A percentile compares a stretch with the other conserved stretches of the same genome.
phyloP scores from a whole-genome alignment of 2,888 invertebrate species.

The Stramonita haemastoma region DNA sequence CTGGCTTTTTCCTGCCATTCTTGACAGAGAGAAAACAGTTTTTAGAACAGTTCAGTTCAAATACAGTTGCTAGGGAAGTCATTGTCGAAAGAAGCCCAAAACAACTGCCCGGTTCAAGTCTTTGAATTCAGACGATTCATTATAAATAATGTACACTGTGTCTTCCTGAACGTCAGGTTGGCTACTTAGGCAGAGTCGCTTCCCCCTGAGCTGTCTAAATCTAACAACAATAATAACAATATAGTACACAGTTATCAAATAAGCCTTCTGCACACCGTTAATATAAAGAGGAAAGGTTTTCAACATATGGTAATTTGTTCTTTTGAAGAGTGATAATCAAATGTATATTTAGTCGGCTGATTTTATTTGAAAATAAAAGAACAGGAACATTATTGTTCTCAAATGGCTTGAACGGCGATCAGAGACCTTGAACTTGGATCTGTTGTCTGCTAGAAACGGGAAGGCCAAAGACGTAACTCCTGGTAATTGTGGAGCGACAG shows the following conservation, averaged over 20 bases:
- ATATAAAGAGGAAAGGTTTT: no score
- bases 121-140: background rate
- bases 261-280: background rate
- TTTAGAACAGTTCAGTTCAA: slow-evolving; percentile 51
- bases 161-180: slow-evolving; percentile 7
- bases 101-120: background rate
- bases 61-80: slow-evolving; percentile 52
- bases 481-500: background rate
- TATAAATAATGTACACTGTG: background rate
- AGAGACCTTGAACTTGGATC: slow-evolving; percentile 24
- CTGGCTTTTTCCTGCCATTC: slow-evolving; percentile 37
- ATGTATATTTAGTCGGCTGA: no score
- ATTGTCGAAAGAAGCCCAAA: slow-evolving; percentile 24
- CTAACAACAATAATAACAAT: background rate
- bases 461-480: background rate
- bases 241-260: background rate
- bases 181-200: slow-evolving; percentile 1
- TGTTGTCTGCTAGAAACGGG: slow-evolving; percentile 39
- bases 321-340: no score
- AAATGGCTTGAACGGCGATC: background rate
- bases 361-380: no score
- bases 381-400: background rate
- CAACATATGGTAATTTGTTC: no score
- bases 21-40: slow-evolving; percentile 55
- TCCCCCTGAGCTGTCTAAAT: background rate